Evolutionary conservation across 2,888 invertebrate genomes (phyloP).

Genomic region (Drosophila differens): DNA sequence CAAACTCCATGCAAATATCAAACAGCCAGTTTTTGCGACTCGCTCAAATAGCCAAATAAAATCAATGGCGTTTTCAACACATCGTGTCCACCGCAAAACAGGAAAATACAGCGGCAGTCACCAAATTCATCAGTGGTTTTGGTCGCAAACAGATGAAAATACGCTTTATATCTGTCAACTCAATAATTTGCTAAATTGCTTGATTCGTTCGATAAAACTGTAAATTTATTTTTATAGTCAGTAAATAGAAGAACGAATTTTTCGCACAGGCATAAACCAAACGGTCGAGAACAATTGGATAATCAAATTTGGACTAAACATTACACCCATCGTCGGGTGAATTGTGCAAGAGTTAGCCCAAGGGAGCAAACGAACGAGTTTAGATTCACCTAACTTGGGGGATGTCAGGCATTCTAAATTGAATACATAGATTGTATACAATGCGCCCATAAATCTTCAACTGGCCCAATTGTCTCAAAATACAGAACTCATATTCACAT

Average conservation of each 20-base stretch:
- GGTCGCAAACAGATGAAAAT: slow-evolving; percentile 41
- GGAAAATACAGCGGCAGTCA: slow-evolving; percentile 19
- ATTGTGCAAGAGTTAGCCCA: neutral
- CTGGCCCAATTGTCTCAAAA: slow-evolving; percentile 47
- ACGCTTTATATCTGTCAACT: slow-evolving; percentile 39
- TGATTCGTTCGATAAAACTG: slow-evolving; percentile 37
- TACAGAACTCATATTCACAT: slow-evolving; percentile 57
- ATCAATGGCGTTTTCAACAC: slow-evolving; percentile 61
- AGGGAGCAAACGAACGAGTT: neutral
- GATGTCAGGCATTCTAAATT: slow-evolving; percentile 17
- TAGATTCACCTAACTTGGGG: slow-evolving; percentile 17
- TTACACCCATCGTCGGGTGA: neutral
- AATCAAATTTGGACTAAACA: neutral
- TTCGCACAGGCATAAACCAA: neutral
- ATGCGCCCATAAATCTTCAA: slow-evolving; percentile 45
- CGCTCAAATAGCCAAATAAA: slow-evolving; percentile 35
- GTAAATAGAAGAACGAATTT: slow-evolving; percentile 5
- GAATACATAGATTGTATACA: slow-evolving; percentile 15
- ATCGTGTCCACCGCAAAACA: slow-evolving; percentile 53
- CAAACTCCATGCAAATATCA: slow-evolving; percentile 51
- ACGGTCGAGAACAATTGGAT: neutral
- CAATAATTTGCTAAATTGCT: slow-evolving; percentile 58
- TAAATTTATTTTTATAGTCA: slow-evolving; percentile 47
- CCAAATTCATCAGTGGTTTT: slow-evolving; percentile 55
- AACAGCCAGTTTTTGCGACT: slow-evolving; percentile 23